Evolutionary conservation across 2,113 vertebrate species (phyloP).

Genomic region (Ictalurus punctatus): DNA sequence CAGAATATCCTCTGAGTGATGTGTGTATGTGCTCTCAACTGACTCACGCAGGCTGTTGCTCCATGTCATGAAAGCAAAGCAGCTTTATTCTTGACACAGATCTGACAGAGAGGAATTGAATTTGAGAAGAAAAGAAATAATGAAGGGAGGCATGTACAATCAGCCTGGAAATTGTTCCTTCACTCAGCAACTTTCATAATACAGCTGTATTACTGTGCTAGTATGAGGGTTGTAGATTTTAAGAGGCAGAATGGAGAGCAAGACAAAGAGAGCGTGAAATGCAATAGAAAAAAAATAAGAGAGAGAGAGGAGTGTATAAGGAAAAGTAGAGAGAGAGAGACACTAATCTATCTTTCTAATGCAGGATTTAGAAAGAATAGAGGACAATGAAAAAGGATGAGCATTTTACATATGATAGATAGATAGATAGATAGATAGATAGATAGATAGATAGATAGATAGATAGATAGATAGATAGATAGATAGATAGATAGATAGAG

Average conservation of each 20-base stretch:
- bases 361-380: background rate
- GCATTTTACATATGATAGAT: background rate
- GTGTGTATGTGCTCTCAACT: background rate
- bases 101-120: constrained; percentile 1
- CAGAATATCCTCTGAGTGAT: constrained; percentile 16
- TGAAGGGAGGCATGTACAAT: background rate
- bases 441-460: background rate
- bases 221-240: background rate
- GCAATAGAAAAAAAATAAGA: background rate
- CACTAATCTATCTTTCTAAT: background rate
- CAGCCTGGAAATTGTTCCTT: constrained; percentile 9
- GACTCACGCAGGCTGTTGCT: constrained; percentile 13
- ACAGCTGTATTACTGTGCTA: background rate
- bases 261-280: background rate
- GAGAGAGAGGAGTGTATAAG: background rate
- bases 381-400: background rate
- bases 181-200: constrained; percentile 3
- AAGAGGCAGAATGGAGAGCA: background rate
- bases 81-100: background rate
- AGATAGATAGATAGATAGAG: background rate
- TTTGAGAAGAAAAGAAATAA: background rate
- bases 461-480: background rate
- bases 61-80: constrained; percentile 2
- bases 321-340: background rate
- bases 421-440: background rate